Conservation (phyloP, 1,140 invertebrate genomes). For the Drosophila bocqueti region DNA sequence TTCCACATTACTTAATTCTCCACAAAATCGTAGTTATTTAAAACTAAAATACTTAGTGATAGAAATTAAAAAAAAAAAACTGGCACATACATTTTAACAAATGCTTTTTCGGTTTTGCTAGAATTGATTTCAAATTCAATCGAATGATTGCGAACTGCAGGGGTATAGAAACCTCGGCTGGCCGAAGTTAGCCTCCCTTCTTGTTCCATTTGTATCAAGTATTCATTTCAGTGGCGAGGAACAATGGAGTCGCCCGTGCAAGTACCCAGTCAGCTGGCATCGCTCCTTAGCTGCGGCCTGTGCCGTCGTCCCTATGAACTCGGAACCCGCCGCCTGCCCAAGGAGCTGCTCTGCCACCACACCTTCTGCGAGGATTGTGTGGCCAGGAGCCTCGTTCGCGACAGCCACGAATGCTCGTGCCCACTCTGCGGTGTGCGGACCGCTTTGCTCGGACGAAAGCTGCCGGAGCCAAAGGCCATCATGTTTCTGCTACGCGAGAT, state of each 20-base stretch:
- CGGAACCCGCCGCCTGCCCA: constrained; percentile 88
- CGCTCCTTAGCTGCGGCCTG: constrained; percentile 89
- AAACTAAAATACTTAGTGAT: too few relatives aligned
- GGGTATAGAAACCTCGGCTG: not conserved
- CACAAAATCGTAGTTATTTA: too few relatives aligned
- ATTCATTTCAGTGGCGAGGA: not conserved
- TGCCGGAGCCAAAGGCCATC: constrained; percentile 89
- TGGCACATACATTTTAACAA: not conserved
- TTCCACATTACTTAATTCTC: too few relatives aligned
- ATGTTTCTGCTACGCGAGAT: constrained; percentile 85
- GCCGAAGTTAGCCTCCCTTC: not conserved
- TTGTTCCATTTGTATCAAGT: not conserved
- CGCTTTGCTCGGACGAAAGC: constrained; percentile 86
- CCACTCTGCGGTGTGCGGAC: constrained; percentile 88
- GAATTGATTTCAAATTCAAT: not conserved
- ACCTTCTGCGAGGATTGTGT: constrained; percentile 91
- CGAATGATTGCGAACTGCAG: not conserved
- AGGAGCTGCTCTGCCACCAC: constrained; percentile 91
- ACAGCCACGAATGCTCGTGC: constrained; percentile 89
- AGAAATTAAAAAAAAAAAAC: too few relatives aligned
- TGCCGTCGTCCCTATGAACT: constrained; percentile 89
- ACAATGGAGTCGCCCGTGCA: constrained; percentile 42
- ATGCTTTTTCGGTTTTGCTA: not conserved
- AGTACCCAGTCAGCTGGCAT: constrained; percentile 88
- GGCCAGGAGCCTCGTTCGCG: constrained; percentile 52